Conservation (phyloP, 2,797 vertebrate genomes). For the Semotilus atromaculatus region DNA sequence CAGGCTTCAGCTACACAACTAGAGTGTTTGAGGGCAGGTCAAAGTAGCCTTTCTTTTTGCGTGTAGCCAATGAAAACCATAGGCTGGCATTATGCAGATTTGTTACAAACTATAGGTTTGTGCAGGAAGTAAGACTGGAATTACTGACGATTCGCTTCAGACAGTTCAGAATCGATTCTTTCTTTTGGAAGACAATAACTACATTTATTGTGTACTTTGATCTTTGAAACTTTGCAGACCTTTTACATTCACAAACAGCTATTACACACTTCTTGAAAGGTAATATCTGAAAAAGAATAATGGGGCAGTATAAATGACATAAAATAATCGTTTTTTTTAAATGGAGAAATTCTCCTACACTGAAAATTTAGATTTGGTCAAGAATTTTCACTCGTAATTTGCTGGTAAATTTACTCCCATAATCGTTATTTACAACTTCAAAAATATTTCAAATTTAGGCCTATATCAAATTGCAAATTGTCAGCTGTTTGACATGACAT, state of each 20-base stretch:
- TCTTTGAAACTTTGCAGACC: too few relatives aligned
- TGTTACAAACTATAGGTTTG: too few relatives aligned
- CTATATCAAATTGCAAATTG: neutral
- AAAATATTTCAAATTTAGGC: neutral
- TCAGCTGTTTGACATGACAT: neutral
- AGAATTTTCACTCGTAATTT: neutral
- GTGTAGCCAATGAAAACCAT: too few relatives aligned
- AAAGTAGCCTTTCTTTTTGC: too few relatives aligned
- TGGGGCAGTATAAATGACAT: neutral
- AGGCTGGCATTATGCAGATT: too few relatives aligned
- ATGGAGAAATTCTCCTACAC: neutral
- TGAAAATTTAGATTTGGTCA: neutral
- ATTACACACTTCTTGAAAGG: neutral
- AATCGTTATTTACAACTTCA: neutral
- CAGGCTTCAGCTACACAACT: too few relatives aligned
- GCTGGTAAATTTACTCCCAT: neutral
- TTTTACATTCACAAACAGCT: neutral
- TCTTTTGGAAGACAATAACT: neutral
- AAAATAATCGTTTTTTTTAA: neutral
- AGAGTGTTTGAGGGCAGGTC: too few relatives aligned
- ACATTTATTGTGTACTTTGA: too few relatives aligned
- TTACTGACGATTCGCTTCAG: neutral
- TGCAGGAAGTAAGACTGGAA: neutral
- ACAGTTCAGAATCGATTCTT: neutral
- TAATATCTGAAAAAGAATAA: neutral